Base-by-base conservation (phyloP, 2,113 vertebrate genomes). In the Tragelaphus imberbis region DNA sequence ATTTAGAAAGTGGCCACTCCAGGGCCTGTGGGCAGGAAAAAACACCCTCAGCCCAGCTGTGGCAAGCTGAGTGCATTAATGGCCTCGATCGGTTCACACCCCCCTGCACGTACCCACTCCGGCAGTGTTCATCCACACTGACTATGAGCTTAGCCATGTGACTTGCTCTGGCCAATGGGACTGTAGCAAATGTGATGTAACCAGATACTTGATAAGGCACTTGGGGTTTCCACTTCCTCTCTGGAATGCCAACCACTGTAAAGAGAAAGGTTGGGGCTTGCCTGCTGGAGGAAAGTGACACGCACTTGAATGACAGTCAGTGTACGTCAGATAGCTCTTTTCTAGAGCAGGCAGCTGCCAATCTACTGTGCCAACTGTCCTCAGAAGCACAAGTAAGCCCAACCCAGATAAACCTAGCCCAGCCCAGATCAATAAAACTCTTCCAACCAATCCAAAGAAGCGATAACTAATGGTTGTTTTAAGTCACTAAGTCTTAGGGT, bases 271-370 rank as follows among this genome's bases (percentile, higher is more conserved):
- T 7, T 55, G 5, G 47, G 55, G n/a, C 84, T 75, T 47, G 49
- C 80, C 40, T 21, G 33, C 53, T 15, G 16, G 51, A 44, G 6
- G 7, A 47, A 75, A 10, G 11, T 59, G 65, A 68, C 40, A 7
- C 0, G 4, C n/a, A 86, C 1, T 0, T 3, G 55, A 59, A 49
- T 56, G 77, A 11, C 14, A n/a, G 28, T 19, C 68, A 4, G 3
- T 21, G 6, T 30, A 33, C 51, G 61, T 58, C 49, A n/a, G 44
- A 10, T 75, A 40, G 17, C 17, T 63, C 59, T 44, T 27, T 9
- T 49, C 36, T 17, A 65, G 27, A 58, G 28, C 81, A 84, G 58
- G 58, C 23, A 30, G 55, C 14, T 25, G 25, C 30, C 86, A 36
- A 53, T 12, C 9, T 30, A 25, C 86, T 68, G 13, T 11, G 44